These are phyloP conservation scores for Himantopus leucocephalus DNA, from an alignment of 2,113 vertebrate species.

Conservation along the genomic window DNA sequence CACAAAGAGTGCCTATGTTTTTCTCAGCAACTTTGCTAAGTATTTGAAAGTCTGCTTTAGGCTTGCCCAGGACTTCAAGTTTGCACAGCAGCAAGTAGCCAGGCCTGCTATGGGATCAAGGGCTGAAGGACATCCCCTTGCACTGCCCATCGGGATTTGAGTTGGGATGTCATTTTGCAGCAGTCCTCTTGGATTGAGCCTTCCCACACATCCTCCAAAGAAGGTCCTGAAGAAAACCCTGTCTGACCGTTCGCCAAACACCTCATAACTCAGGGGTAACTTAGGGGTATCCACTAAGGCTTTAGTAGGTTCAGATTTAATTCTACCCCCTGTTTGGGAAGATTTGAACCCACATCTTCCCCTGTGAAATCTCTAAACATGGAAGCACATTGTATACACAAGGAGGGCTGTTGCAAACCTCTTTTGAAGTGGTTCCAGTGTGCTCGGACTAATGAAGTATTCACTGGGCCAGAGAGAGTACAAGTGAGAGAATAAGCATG, in stretches of 20 bases:
- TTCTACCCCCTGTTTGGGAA: not conserved
- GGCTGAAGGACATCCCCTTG: not conserved
- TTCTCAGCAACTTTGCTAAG: not conserved
- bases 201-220: not conserved
- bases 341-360: not conserved
- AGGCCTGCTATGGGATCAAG: rapidly evolving
- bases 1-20: not conserved
- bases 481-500: not conserved
- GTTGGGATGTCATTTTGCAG: not conserved
- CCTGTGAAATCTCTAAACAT: not conserved
- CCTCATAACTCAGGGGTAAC: not conserved
- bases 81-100: not conserved
- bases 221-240: not conserved
- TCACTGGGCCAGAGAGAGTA: not conserved
- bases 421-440: not conserved
- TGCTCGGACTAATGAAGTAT: not conserved
- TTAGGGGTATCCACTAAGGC: not conserved
- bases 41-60: not conserved
- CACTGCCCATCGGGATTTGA: not conserved
- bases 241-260: not conserved
- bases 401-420: not conserved
- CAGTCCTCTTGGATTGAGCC: not conserved
- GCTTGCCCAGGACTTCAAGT: not conserved
- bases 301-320: not conserved
- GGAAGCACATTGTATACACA: not conserved